Percentiles rank a stretch among this genome's conserved stretches.
These are phyloP conservation scores for Cheilosia pagana DNA, from an alignment of 2,888 invertebrate species.

Conservation along the genomic window DNA sequence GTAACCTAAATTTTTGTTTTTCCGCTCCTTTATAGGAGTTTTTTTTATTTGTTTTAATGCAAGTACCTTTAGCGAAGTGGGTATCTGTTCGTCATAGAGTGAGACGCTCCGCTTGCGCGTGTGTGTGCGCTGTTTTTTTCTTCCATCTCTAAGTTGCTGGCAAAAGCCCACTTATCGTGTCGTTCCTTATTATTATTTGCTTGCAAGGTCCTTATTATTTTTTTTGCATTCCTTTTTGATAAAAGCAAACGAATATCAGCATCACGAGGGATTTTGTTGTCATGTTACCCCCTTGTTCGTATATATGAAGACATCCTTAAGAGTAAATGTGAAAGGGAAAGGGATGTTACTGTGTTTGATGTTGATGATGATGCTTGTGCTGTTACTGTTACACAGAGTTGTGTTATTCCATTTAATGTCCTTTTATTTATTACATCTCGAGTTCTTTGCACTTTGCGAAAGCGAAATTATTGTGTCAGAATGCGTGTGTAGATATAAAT, in stretches of 20 bases:
- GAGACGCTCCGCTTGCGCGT: neutral
- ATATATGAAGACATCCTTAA: conserved; percentile 47
- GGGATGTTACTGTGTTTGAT: conserved; percentile 68
- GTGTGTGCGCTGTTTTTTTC: conserved; percentile 3
- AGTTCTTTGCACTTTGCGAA: conserved; percentile 66
- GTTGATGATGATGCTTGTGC: conserved; percentile 63
- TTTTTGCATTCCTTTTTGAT: conserved; percentile 5
- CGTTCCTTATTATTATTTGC: conserved; percentile 72
- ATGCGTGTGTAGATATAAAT: conserved; percentile 31
- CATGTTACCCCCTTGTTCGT: conserved; percentile 21
- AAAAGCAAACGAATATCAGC: conserved; percentile 61
- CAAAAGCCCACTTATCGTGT: conserved; percentile 72
- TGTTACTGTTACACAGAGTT: conserved; percentile 43
- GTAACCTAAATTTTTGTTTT: conserved; percentile 50
- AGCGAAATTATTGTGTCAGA: conserved; percentile 54
- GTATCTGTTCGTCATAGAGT: conserved; percentile 31
- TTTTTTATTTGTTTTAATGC: conserved; percentile 26
- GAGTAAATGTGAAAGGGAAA: conserved; percentile 59
- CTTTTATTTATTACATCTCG: conserved; percentile 64
- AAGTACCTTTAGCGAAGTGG: conserved; percentile 47
- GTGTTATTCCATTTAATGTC: conserved; percentile 67
- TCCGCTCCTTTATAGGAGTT: conserved; percentile 1
- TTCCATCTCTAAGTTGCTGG: conserved; percentile 45
- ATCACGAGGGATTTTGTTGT: conserved; percentile 60
- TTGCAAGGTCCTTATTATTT: conserved; percentile 55